These are phyloP conservation scores for Liodrosophila aerea DNA, from an alignment of 2,888 invertebrate genomes.

Conservation along the genomic window DNA sequence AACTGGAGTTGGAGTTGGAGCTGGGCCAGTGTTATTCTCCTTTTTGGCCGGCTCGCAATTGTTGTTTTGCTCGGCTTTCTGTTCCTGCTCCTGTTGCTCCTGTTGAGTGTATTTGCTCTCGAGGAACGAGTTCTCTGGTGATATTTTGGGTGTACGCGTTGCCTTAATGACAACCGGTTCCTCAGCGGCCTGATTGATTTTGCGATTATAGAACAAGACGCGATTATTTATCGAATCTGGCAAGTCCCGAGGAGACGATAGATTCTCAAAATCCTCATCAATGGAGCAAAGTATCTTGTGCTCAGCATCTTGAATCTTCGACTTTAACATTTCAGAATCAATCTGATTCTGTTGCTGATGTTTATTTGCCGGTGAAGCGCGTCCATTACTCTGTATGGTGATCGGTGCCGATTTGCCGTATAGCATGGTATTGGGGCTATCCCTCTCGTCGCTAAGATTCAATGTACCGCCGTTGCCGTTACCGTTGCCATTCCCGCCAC, in stretches of 20 bases:
- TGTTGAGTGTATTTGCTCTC: slow-evolving; percentile 79
- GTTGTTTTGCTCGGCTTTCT: slow-evolving; percentile 62
- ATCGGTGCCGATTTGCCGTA: slow-evolving; percentile 87
- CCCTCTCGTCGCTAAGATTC: slow-evolving; percentile 50
- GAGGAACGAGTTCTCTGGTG: slow-evolving; percentile 81
- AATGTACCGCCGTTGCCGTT: slow-evolving; percentile 9
- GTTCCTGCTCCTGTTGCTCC: slow-evolving; percentile 45
- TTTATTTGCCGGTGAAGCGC: slow-evolving; percentile 79
- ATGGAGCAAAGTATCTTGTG: slow-evolving; percentile 78
- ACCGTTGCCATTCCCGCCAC: slow-evolving; percentile 4
- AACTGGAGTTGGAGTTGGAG: background rate
- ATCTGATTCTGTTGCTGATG: slow-evolving; percentile 84
- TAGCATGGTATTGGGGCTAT: slow-evolving; percentile 70
- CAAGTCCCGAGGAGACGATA: slow-evolving; percentile 80
- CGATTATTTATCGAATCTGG: slow-evolving; percentile 80
- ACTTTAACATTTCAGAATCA: slow-evolving; percentile 85
- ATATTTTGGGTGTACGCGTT: slow-evolving; percentile 80
- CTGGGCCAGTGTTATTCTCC: slow-evolving; percentile 2
- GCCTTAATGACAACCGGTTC: slow-evolving; percentile 81
- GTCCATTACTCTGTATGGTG: slow-evolving; percentile 86
- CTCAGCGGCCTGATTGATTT: slow-evolving; percentile 63
- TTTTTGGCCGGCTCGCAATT: slow-evolving; percentile 53
- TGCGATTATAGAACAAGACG: slow-evolving; percentile 72
- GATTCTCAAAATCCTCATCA: slow-evolving; percentile 80
- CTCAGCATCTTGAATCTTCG: slow-evolving; percentile 80